Evolutionary conservation across 2,888 invertebrate species (phyloP).

Genomic region (Drosophila austrosaltans): DNA sequence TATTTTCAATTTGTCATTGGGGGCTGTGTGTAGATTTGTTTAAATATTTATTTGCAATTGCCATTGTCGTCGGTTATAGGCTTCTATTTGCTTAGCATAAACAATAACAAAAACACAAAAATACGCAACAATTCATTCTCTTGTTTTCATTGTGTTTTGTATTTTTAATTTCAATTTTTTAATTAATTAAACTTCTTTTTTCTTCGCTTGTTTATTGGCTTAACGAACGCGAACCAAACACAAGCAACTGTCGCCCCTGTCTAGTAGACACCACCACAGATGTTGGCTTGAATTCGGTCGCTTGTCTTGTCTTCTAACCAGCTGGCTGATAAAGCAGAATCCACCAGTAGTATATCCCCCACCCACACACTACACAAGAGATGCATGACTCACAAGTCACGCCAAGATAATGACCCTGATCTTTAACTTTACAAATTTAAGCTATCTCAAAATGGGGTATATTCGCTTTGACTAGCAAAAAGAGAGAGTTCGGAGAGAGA

Average conservation of each 20-base stretch:
- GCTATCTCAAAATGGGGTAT: neutral
- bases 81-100: constrained; percentile 47
- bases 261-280: constrained; percentile 25
- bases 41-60: constrained; percentile 40
- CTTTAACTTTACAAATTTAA: constrained; percentile 6
- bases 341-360: constrained; percentile 2
- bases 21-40: constrained; percentile 53
- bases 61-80: constrained; percentile 4
- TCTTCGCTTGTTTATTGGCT: constrained; percentile 41
- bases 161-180: constrained; percentile 40
- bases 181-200: constrained; percentile 56
- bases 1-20: constrained; percentile 44
- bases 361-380: constrained; percentile 12
- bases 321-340: constrained; percentile 55
- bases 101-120: constrained; percentile 1
- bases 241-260: constrained; percentile 69
- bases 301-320: constrained; percentile 21
- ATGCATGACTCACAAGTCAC: constrained; percentile 56
- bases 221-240: constrained; percentile 61
- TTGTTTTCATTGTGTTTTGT: constrained; percentile 6
- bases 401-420: constrained; percentile 56
- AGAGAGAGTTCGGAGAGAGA: too few species aligned
- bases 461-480: neutral
- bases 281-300: constrained; percentile 18
- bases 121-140: neutral